Evolutionary conservation across 2,113 vertebrate species (phyloP).

Genomic region (Leptobrachium leishanense): DNA sequence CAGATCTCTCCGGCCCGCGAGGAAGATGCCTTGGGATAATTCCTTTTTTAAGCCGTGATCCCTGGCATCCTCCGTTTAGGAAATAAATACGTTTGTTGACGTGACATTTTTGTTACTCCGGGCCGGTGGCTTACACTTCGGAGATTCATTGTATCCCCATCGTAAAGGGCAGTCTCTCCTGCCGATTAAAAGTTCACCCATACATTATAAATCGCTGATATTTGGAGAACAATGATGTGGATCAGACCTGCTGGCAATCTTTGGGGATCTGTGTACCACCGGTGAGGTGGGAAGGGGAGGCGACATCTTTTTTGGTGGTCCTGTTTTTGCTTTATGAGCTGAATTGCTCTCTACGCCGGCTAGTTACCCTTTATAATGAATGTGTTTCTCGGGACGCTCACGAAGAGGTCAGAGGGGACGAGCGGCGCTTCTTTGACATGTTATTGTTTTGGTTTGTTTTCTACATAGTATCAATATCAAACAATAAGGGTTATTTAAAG

Average conservation of each 20-base stretch:
- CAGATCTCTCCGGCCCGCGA: conserved; percentile 23
- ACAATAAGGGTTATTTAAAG: too few relatives aligned
- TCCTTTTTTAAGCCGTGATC: conserved; percentile 40
- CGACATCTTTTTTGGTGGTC: not conserved
- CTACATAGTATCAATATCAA: too few relatives aligned
- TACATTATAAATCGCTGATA: conserved; percentile 50
- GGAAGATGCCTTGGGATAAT: conserved; percentile 33
- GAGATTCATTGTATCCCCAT: conserved; percentile 43
- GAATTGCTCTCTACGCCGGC: not conserved
- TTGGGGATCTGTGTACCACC: conserved; percentile 27
- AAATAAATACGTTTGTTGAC: conserved; percentile 47
- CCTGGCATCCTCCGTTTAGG: conserved; percentile 27
- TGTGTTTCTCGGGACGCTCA: conserved; percentile 4
- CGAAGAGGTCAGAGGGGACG: not conserved
- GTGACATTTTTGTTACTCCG: conserved; percentile 45
- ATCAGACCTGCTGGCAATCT: conserved; percentile 24
- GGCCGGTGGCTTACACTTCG: conserved; percentile 32
- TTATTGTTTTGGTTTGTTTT: not conserved
- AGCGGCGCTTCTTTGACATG: conserved; percentile 18
- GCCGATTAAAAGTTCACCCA: conserved; percentile 47
- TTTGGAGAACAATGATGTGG: conserved; percentile 46
- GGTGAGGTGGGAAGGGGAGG: not conserved
- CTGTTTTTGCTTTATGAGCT: conserved; percentile 10
- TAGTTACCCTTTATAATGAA: not conserved
- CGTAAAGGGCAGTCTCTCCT: conserved; percentile 42